phyloP scores from a whole-genome alignment of 2,888 invertebrate genomes.

The Folsomia manolachei region DNA sequence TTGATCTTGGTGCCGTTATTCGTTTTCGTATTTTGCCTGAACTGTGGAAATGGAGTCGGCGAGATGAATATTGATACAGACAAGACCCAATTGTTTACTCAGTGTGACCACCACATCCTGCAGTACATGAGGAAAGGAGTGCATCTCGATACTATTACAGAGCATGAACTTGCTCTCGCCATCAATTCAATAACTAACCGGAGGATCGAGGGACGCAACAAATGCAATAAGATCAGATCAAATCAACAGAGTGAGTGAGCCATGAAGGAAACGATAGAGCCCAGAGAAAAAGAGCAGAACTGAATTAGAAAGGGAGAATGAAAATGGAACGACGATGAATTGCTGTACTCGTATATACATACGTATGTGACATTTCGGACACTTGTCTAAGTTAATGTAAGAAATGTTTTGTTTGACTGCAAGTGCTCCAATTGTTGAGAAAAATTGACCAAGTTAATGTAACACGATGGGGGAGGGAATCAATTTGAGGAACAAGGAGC shows the following conservation, averaged over 20 bases:
- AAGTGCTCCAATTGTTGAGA: neutral
- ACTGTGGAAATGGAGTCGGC: no score
- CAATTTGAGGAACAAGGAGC: neutral
- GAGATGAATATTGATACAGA: neutral
- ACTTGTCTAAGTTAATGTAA: no score
- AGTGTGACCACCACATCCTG: neutral
- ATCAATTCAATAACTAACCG: no score
- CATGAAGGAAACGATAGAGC: no score
- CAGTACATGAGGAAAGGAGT: neutral
- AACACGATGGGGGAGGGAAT: neutral
- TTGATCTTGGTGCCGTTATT: no score
- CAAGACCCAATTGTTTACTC: constrained; percentile 4
- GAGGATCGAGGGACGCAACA: neutral
- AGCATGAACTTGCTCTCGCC: no score
- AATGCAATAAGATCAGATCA: neutral
- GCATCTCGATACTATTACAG: neutral
- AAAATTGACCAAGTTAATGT: neutral
- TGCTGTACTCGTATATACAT: no score
- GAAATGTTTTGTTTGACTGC: neutral
- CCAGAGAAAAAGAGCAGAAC: no score
- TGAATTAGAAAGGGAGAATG: no score
- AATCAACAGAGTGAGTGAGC: neutral
- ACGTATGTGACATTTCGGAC: no score
- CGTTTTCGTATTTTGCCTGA: no score
- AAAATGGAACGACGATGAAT: neutral